Base-by-base conservation (phyloP, 2,888 invertebrate genomes). In the Aproaerema taeniolella region DNA sequence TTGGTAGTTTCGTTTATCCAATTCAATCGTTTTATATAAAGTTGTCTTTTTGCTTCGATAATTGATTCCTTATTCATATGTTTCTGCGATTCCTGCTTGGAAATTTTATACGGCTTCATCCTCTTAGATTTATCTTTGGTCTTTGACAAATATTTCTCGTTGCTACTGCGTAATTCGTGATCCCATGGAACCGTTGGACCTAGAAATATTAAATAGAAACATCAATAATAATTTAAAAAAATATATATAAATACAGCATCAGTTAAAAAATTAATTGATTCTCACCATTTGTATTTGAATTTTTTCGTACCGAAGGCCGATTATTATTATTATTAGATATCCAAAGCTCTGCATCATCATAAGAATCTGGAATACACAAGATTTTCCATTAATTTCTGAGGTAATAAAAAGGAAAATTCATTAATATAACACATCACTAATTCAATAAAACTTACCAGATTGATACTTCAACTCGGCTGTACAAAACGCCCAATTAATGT, bases 361-460 rank as follows among this genome's bases (percentile, higher is more conserved):
- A 31, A 38, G 1, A 16, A 31, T 34, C 38, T 38, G 31, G 31
- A 42, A 31, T 5, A 30, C 12, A 20, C 2, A 30, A 12, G 10
- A 30, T 13, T 30, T 30, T 11, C 13, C 12, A 30, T 30, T 12
- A 13, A 30, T 30, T 30, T 30, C 30, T 30, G 11, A 30, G 30
- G 30, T 13, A 30, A 12, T 30, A 11, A 6, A 12, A 13, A 10
- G 12, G 12, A 30, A 12, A 12, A 2, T 30, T 30, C 12, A 12
- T 6, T 13, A 30, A 30, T 30, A 12, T 13, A 30, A 30, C 10
- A 13, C 11, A 30, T 30, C 10, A 30, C 30, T 12, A n/a, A 43
- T 28, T 36, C 9, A 39, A 29, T 43, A 8, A 30, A 41, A 41
- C 37, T 39, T 20, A 45, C 41, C n/a, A 33, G 37, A 31, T 16